phyloP scores from a whole-genome alignment of 2,113 vertebrate species.

The Ammodramus savannarum region DNA sequence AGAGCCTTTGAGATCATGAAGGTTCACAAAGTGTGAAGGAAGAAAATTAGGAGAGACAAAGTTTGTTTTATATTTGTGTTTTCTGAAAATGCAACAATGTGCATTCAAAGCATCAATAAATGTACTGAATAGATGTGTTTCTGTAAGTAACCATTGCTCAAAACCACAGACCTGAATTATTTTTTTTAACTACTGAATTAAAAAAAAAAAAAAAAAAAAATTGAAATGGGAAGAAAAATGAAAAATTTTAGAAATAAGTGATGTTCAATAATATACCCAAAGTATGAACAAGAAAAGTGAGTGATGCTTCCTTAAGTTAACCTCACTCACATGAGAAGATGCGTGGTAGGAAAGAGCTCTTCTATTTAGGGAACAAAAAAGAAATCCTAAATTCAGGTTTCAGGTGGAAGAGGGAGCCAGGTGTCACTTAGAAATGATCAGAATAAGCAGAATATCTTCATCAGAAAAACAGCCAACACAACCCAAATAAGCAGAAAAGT shows the following conservation, averaged over 20 bases:
- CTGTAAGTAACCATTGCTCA: not conserved
- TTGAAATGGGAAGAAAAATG: not conserved
- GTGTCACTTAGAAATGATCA: not conserved
- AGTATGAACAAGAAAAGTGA: not conserved
- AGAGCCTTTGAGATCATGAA: not conserved
- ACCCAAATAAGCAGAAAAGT: not conserved
- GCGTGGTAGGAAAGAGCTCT: not conserved
- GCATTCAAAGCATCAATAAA: not conserved
- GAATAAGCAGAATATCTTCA: not conserved
- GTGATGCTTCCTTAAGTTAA: accelerated
- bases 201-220: not conserved
- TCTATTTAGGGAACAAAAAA: not conserved
- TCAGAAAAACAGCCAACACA: not conserved
- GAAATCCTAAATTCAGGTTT: not conserved
- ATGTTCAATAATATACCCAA: not conserved
- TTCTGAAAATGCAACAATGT: not conserved
- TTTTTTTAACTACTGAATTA: not conserved
- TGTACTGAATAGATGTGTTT: not conserved
- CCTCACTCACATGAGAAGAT: not conserved
- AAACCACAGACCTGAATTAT: not conserved
- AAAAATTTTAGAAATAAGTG: not conserved
- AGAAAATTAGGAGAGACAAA: not conserved
- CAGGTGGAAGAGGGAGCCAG: not conserved
- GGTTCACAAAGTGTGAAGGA: not conserved
- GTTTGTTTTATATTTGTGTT: not conserved